Evolutionary conservation across 2,888 invertebrate genomes (phyloP).

Genomic region (Eueremaeus valkanovi): DNA sequence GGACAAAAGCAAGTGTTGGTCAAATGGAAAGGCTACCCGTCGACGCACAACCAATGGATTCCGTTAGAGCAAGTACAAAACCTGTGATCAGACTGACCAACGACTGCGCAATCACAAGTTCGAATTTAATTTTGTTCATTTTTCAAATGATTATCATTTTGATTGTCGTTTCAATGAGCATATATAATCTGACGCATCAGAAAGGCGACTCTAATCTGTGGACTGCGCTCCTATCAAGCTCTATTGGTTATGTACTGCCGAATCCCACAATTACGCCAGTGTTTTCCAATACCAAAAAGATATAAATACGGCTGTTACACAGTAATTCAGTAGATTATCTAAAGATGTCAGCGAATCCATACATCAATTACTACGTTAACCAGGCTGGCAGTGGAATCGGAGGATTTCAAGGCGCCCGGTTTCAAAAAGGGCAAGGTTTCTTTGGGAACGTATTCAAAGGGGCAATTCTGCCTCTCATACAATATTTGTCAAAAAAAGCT

Average conservation of each 20-base stretch:
- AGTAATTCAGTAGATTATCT: no score
- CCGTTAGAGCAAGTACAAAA: no score
- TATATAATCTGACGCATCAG: not conserved
- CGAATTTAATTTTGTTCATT: not conserved
- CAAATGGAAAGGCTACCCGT: slow-evolving; percentile 11
- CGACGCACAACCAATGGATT: slow-evolving; percentile 3
- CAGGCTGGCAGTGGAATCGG: slow-evolving; percentile 29
- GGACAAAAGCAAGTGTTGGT: not conserved
- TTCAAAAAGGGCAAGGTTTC: slow-evolving; percentile 29
- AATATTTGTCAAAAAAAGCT: not conserved
- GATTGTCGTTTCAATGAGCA: not conserved
- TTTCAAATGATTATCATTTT: not conserved
- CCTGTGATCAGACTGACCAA: no score
- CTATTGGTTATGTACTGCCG: no score
- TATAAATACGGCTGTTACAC: no score
- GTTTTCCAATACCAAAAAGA: no score
- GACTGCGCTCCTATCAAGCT: no score
- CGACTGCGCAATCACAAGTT: not conserved
- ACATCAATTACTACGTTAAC: slow-evolving; percentile 10
- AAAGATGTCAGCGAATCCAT: no score
- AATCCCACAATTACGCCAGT: no score
- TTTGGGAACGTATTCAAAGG: no score
- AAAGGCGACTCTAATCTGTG: no score
- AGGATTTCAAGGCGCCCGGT: not conserved
- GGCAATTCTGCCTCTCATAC: no score